Evolutionary conservation across 64 coral and sea anemone genomes (phyloP), one percentile per base, ranked within the genome.

Genomic region (Pocillopora verrucosa): DNA sequence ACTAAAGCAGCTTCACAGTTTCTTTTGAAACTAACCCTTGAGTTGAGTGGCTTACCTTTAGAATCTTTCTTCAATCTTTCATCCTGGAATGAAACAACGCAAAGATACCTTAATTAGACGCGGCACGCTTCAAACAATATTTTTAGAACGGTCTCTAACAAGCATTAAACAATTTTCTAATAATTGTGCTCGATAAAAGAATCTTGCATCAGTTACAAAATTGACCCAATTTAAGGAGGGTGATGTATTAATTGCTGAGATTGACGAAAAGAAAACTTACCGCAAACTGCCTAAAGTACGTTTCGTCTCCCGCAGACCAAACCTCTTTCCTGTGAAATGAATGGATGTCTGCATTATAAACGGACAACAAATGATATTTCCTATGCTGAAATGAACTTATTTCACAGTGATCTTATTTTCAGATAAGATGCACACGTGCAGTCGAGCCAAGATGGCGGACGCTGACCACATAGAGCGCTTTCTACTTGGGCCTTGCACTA

Each of bases 231-330:
- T 51, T 51, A 51, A 51, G 41, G 41, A 34, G 24, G 34, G 41
- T 34, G 57, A 79, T 37, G 30, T 5, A 10, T 19, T 10, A 22
- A 15, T 16, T 20, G 17, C 14, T 60, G 16, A 10, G 26, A 13
- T 41, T 20, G 15, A 60, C 36, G 7, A 74, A 16, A 78, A 1
- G 20, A 34, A 84, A 58, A 75, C 91, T 87, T 81, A 93, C 94
- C 41, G 91, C 88, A 76, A 96, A 96, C 41, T 83, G 70, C 56
- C 56, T 76, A 57, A 93, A 77, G 70, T 96, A 96, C 56, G 76
- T 59, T 76, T 96, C 91, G 38, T 96, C 94, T 1, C 82, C 76
- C 15, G 91, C 87, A 30, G 94, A 93, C 94, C 94, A 96, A 19
- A 92, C 73, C 57, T 96, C 94, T 67, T 96, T 96, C 83, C 94